Conservation (phyloP, 2,797 vertebrate species). For the Cuniculus paca region DNA sequence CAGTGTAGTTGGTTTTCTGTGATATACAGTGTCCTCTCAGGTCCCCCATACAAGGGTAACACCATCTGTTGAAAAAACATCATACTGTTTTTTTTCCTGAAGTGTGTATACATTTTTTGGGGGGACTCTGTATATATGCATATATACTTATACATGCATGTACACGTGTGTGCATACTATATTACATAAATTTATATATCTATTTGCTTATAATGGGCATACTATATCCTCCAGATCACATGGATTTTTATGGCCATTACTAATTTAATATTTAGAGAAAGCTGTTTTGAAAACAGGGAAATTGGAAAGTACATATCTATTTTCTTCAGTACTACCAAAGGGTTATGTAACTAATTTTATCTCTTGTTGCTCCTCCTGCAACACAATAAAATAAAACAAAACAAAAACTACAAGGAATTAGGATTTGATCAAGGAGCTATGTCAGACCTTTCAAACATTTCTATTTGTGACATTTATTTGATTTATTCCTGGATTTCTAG, state of each 20-base stretch:
- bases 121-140: background rate
- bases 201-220: background rate
- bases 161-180: background rate
- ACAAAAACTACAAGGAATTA: background rate
- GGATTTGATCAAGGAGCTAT: background rate
- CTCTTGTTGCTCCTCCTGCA: background rate
- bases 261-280: background rate
- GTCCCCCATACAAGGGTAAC: background rate
- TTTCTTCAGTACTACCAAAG: conserved; percentile 27
- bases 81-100: background rate
- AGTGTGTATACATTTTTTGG: no score
- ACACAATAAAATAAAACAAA: background rate
- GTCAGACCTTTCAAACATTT: background rate
- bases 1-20: background rate
- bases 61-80: background rate
- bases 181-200: background rate
- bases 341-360: background rate
- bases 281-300: background rate
- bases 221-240: background rate
- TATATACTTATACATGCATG: background rate
- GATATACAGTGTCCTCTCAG: background rate
- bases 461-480: background rate
- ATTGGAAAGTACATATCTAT: background rate
- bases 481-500: background rate
- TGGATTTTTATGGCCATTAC: background rate